Conservation (phyloP, 2,113 vertebrate genomes). For the Pseudorasbora parva region DNA sequence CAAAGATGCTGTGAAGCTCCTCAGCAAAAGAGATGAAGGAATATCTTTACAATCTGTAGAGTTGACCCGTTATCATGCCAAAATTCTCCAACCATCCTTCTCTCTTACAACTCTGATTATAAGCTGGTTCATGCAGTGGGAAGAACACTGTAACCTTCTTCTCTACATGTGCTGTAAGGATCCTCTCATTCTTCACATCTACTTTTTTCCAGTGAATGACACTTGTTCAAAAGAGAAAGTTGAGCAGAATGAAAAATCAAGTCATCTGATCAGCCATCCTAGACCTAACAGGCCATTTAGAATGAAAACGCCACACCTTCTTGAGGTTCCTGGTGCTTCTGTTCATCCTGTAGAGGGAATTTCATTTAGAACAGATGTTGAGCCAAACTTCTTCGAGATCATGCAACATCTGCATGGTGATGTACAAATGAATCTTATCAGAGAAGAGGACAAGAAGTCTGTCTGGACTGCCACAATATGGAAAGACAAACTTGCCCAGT, state of each 20-base stretch:
- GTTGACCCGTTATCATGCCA: background rate
- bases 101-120: background rate
- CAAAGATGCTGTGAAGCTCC: background rate
- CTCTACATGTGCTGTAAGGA: background rate
- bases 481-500: background rate
- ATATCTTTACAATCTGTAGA: background rate
- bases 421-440: background rate
- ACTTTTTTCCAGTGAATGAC: constrained; percentile 13
- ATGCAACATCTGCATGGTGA: too few species aligned
- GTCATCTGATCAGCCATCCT: background rate
- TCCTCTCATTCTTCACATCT: constrained; percentile 12
- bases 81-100: background rate
- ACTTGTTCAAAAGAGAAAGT: background rate
- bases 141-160: background rate
- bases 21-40: background rate
- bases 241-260: background rate
- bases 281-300: background rate
- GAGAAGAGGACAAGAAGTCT: background rate
- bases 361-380: background rate
- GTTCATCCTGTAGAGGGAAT: constrained; percentile 2
- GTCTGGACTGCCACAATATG: background rate
- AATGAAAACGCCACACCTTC: background rate
- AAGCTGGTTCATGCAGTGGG: background rate
- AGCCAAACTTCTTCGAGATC: background rate
- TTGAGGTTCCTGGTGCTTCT: background rate